Base-by-base conservation (phyloP, 2,113 vertebrate genomes). In the Terrapene triunguis region DNA sequence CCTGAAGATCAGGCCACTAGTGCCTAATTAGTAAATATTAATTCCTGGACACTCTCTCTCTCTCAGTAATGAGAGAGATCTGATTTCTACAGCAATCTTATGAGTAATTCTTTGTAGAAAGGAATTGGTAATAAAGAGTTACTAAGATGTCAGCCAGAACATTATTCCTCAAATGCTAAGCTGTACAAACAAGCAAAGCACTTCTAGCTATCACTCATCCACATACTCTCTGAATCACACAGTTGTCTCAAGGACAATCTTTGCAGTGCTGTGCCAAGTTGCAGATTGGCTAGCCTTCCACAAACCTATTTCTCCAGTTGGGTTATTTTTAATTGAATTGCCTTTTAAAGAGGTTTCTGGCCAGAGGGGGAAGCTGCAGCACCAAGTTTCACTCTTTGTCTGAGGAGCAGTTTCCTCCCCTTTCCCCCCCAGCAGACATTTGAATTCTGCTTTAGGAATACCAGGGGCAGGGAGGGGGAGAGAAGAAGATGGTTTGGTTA, bases 291-390 rank as follows among this genome's bases (percentile, higher is more conserved):
- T 4, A 87, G 6, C 47, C 76, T 82, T 80, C 5, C 1, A 72
- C 80, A 87, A 82, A 24, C n/a, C 84, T 42, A 10, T 69, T 69
- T n/a, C 82, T 55, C 80, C 0, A 0, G 82, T 95, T 97, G 80
- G 95, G 89, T 87, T 94, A 92, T 10, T 12, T 89, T 89, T 89
- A 95, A 91, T 55, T 87, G 69, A 85, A 94, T 47, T 47, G 22
- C 8, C 8, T 50, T n/a, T 57, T 80, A 4, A 10, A 92, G 44
- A 55, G 78, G 54, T 90, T 90, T 92, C 76, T 97, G 54, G 27
- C 54, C 47, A 84, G 80, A 44, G 93, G 32, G 87, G 89, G 54
- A 69, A 92, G 86, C 53, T 95, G 29, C 2, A 0, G 78, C n/a
- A n/a, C 0, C 5, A 92, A 85, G 74, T 54, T 84, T 59, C 24